Evolutionary conservation across 2,888 invertebrate species (phyloP).

Genomic region (Liopterus haemorrhoidalis): DNA sequence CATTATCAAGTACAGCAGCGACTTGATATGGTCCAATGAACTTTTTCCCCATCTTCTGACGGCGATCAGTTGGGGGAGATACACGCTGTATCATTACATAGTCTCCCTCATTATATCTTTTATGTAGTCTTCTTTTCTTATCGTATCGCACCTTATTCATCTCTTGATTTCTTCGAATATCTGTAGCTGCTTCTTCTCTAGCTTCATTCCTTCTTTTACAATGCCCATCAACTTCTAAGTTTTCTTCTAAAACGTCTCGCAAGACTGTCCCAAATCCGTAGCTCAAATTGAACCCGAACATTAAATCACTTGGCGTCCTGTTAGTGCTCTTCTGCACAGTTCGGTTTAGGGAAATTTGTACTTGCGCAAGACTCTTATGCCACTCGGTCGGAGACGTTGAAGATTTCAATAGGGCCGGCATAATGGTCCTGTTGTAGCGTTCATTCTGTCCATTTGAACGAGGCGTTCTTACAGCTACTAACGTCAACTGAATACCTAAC

Average conservation of each 20-base stretch:
- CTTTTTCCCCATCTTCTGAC: conserved; percentile 16
- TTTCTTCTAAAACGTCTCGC: conserved; percentile 10
- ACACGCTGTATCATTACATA: conserved; percentile 15
- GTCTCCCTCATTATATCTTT: conserved; percentile 16
- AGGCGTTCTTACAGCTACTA: conserved; percentile 12
- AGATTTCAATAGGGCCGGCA: conserved; percentile 17
- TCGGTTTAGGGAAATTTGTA: conserved; percentile 7
- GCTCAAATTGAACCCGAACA: conserved; percentile 9
- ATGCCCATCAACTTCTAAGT: conserved; percentile 3
- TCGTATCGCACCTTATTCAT: conserved; percentile 14
- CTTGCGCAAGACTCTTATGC: conserved; percentile 10
- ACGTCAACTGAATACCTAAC: conserved; percentile 2
- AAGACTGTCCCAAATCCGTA: conserved; percentile 13
- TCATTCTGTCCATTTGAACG: conserved; percentile 15
- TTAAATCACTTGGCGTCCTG: conserved; percentile 9
- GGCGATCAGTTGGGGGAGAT: conserved; percentile 6
- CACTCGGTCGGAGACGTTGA: conserved; percentile 7
- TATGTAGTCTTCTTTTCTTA: conserved; percentile 10
- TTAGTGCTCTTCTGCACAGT: conserved; percentile 9
- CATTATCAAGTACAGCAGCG: conserved; percentile 12
- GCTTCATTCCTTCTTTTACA: conserved; percentile 4
- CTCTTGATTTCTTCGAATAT: conserved; percentile 8
- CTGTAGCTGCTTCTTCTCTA: conserved; percentile 10
- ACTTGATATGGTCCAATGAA: conserved; percentile 18
- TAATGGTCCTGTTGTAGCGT: conserved; percentile 16